phyloP scores from a whole-genome alignment of 2,113 vertebrate species.

The Onychorhynchus coronatus region DNA sequence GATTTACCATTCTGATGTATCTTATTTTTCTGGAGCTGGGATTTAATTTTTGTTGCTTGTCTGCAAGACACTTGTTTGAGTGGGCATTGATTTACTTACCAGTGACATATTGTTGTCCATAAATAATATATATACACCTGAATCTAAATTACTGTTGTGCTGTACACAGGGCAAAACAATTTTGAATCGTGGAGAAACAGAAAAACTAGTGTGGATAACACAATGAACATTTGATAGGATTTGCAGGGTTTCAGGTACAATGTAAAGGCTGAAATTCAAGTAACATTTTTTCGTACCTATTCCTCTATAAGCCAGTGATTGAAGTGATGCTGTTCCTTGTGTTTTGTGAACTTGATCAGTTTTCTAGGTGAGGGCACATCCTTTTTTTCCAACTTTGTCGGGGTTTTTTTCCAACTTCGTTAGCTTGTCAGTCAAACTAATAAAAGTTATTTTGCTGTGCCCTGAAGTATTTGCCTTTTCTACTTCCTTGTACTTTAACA shows the following conservation, averaged over 20 bases:
- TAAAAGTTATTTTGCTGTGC: background rate
- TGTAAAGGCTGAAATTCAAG: background rate
- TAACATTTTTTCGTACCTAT: background rate
- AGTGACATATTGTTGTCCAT: background rate
- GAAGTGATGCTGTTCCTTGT: background rate
- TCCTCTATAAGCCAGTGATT: background rate
- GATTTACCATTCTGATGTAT: background rate
- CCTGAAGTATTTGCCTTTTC: background rate
- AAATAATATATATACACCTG: background rate
- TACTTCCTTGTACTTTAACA: background rate
- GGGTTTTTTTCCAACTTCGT: background rate
- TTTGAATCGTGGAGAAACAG: background rate
- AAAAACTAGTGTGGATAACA: background rate
- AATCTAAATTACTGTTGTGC: background rate
- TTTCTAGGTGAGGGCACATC: background rate
- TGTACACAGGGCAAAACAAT: background rate
- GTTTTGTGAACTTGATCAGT: background rate
- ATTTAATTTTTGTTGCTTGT: background rate
- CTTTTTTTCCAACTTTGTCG: background rate
- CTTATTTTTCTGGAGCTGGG: background rate
- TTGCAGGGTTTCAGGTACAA: background rate
- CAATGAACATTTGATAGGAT: background rate
- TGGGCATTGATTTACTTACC: background rate
- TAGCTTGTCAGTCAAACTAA: background rate
- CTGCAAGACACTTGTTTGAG: background rate